Conservation (phyloP, 2,888 invertebrate genomes). For the Drosophila bunnanda region DNA sequence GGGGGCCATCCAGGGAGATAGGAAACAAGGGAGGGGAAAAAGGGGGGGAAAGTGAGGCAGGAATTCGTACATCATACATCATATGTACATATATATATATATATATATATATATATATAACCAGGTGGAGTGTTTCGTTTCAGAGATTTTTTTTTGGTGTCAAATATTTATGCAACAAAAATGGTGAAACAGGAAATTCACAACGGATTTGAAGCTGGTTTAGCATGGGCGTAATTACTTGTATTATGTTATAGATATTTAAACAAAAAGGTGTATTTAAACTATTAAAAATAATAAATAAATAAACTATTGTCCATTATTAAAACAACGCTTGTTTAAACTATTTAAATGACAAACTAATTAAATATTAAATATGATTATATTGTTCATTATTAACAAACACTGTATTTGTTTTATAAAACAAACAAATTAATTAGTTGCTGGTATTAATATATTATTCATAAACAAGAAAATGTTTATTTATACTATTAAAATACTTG, state of each 20-base stretch:
- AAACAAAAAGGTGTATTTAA: not conserved
- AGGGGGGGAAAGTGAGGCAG: not conserved
- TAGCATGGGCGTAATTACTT: not conserved
- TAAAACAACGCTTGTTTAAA: too few species aligned
- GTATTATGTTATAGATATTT: not conserved
- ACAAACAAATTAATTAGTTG: too few species aligned
- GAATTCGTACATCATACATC: slow-evolving; percentile 5
- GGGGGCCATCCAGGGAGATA: slow-evolving; percentile 54
- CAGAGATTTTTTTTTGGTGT: slow-evolving; percentile 21
- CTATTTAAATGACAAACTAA: too few species aligned
- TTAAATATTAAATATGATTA: too few species aligned
- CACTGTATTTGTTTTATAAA: too few species aligned
- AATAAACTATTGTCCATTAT: too few species aligned
- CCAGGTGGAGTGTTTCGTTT: slow-evolving; percentile 12
- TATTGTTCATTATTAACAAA: too few species aligned
- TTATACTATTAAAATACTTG: too few species aligned
- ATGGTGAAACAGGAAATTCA: slow-evolving; percentile 1
- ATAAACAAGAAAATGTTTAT: too few species aligned
- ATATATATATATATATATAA: slow-evolving; percentile 4
- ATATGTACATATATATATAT: not conserved
- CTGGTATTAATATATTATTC: too few species aligned
- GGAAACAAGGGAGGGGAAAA: not conserved
- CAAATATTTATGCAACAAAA: slow-evolving; percentile 27
- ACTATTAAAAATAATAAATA: too few species aligned
- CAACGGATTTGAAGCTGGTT: not conserved